A percentile compares a stretch with the other conserved stretches of the same genome.
These are phyloP conservation scores for Nipponacmea schrenckii DNA, from an alignment of 2,888 invertebrate genomes.

Conservation along the genomic window DNA sequence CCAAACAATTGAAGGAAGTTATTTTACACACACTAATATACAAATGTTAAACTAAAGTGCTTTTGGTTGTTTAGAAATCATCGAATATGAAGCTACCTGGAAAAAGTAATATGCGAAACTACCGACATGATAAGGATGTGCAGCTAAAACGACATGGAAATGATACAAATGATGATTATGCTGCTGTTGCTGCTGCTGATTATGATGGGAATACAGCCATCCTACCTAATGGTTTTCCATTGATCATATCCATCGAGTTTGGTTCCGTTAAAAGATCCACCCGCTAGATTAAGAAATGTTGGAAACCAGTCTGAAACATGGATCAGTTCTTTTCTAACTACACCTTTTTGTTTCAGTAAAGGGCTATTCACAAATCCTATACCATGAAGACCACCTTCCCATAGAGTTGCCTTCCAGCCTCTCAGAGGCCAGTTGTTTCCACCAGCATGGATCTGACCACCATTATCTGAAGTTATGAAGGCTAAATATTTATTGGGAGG, in stretches of 20 bases:
- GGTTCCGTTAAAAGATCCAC: conserved; percentile 52
- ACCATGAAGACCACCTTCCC: conserved; percentile 65
- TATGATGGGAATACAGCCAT: too few species aligned
- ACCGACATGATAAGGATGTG: too few species aligned
- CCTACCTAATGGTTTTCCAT: conserved; percentile 39
- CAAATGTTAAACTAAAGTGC: too few species aligned
- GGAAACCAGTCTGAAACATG: conserved; percentile 67
- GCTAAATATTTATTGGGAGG: not conserved
- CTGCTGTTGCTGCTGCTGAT: too few species aligned
- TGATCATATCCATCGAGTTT: conserved; percentile 42
- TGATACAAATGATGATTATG: too few species aligned
- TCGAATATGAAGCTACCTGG: too few species aligned
- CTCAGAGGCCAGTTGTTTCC: conserved; percentile 65
- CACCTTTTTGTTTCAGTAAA: conserved; percentile 37
- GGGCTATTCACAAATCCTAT: conserved; percentile 60
- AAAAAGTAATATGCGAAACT: too few species aligned
- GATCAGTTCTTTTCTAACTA: conserved; percentile 45
- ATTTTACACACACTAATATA: too few species aligned
- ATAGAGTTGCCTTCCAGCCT: conserved; percentile 63
- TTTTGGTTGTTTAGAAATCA: too few species aligned
- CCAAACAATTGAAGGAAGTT: too few species aligned
- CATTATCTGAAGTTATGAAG: conserved; percentile 68
- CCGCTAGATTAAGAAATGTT: conserved; percentile 56
- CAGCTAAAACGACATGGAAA: too few species aligned
- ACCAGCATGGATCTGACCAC: conserved; percentile 59